phyloP scores from a whole-genome alignment of 2,797 vertebrate species.

The Loris lydekkerianus region DNA sequence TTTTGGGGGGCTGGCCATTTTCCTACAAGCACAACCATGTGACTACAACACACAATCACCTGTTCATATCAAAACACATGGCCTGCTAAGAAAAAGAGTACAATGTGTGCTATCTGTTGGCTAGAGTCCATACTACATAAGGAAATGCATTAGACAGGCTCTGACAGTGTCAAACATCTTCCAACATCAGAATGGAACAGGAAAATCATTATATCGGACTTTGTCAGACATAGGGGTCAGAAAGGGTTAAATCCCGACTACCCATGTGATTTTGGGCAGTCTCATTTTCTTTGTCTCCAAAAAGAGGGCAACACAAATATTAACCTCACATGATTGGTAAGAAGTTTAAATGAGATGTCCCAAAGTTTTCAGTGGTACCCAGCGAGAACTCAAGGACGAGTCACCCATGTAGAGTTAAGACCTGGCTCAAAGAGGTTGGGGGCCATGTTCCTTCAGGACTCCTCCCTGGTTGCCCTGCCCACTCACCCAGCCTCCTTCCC shows the following conservation, averaged over 20 bases:
- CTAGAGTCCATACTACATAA: too few relatives aligned
- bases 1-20: too few relatives aligned
- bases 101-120: too few relatives aligned
- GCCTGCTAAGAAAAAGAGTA: too few relatives aligned
- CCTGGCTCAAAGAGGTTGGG: neutral
- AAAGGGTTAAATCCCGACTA: neutral
- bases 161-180: too few relatives aligned
- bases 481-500: neutral
- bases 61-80: too few relatives aligned
- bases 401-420: neutral
- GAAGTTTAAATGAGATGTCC: neutral
- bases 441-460: neutral
- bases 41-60: too few relatives aligned
- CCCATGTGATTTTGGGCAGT: neutral
- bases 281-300: conserved; percentile 26
- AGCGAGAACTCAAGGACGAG: neutral
- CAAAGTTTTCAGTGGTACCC: neutral
- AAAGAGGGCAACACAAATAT: conserved; percentile 21
- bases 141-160: too few relatives aligned
- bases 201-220: too few relatives aligned
- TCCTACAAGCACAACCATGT: too few relatives aligned
- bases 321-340: neutral
- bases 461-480: neutral
- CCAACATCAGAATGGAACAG: too few relatives aligned
- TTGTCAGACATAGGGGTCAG: too few relatives aligned